Evolutionary conservation across 2,888 invertebrate genomes (phyloP), one percentile per base, ranked within the genome.

Genomic region (Heterodera filipjevi): DNA sequence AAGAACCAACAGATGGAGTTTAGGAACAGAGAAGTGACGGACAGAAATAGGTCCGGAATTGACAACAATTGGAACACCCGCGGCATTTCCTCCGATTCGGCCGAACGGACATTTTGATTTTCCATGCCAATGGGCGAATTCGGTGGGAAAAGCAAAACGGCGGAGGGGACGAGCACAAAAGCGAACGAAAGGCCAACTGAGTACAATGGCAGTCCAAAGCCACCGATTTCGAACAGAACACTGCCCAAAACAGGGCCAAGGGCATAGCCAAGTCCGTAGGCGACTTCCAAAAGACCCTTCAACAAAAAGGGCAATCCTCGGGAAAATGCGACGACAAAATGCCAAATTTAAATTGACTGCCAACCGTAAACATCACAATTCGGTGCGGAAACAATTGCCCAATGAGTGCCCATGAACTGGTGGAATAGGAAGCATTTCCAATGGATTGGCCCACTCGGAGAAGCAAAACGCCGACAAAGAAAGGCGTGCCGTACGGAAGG

Each of bases 231-330:
- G 66, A 71, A 79, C 16, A 81, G 74, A 30, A 70, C 71, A 30
- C 80, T 80, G 64, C 80, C 95, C 2, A 95, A 92, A 0, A 94
- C 94, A 0, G 95, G 95, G 0, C 95, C 95, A 0, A 94, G 93
- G 81, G 95, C 95, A 75, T 95, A 91, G 93, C 95, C 84, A 93
- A 92, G 80, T 0, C 95, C 95, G 89, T 94, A 94, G 90, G 94
- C 94, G 0, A 95, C 86, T 80, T 90, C 90, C 27, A 87, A 82
- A 16, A 89, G 82, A 49, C 89, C 89, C 75, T 75, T 22, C 19
- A 19, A 53, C 8, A n/a, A 44, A 72, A 71, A 46, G 30, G 5
- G 22, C 22, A 32, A 30, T 35, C 22, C 16, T 3, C 1, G 3
- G 3, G n/a, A 30, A 46, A 46, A 8, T 32, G 33, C 12, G 27